Base-by-base conservation (phyloP, 2,888 invertebrate species). In the Falcaria lacertinaria region DNA sequence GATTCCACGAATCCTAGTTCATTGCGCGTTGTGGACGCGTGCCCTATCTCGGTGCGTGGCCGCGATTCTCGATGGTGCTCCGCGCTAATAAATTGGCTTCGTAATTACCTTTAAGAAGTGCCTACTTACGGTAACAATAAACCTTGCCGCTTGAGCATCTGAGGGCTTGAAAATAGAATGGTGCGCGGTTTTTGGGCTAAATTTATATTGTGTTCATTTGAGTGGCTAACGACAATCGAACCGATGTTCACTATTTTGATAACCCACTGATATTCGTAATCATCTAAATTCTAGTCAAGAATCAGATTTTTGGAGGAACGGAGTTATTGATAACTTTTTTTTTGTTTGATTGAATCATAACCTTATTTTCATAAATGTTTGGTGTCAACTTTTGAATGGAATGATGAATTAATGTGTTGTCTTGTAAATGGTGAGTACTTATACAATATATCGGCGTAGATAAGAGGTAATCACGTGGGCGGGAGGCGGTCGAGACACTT, bases 41-140 rank as follows among this genome's bases (percentile, higher is more conserved):
- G 60, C 60, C 54, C 44, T 60, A 60, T 60, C 63, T 42, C 45
- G 19, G 25, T n/a, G 43, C 54, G 42, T 35, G 34, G 44, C 44
- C 13, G 1, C 15, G 19, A 8, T 14, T 22, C 37, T 22, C 22
- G 13, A 36, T 22, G 34, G 15, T 16, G 14, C 22, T 37, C 37
- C 15, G 14, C 22, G 22, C 37, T 25, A 22, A 37, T 37, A 37
- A 37, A 37, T 37, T 37, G 37, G 37, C 37, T 25, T 15, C 37
- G 22, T 22, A 37, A 37, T 37, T 37, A 37, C 37, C 22, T 37
- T 37, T 37, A 37, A 22, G 16, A 37, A 37, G 37, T 37, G n/a
- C 22, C 13, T 22, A 37, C 37, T 37, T 15, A 22, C 22, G 15
- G 16, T 7, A 25, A 22, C 22, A 37, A 37, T 25, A 37, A 37